Conservation (phyloP, 53 echinoderm and acorn worm species). For the Holothuria scabra region DNA sequence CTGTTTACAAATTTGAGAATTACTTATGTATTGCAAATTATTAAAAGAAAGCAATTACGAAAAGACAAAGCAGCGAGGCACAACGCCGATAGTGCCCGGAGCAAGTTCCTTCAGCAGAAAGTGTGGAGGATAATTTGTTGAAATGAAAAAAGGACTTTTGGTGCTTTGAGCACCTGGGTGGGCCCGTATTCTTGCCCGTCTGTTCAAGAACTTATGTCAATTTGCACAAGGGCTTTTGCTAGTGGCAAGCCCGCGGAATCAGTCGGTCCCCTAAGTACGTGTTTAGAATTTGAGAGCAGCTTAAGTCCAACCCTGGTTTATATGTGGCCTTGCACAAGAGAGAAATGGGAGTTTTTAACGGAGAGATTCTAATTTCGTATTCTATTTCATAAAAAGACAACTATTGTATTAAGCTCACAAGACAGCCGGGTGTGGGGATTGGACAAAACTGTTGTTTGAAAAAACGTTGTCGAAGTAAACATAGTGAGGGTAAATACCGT, state of each 20-base stretch:
- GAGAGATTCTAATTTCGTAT: conserved; percentile 30
- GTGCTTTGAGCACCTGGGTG: conserved; percentile 40
- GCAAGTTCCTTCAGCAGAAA: too few relatives aligned
- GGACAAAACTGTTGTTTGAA: conserved; percentile 26
- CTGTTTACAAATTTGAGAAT: too few relatives aligned
- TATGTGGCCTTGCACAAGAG: neutral
- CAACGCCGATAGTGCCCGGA: too few relatives aligned
- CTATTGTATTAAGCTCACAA: neutral
- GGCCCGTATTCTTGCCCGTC: conserved; percentile 24
- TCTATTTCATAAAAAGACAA: conserved; percentile 25
- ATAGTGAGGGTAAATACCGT: neutral
- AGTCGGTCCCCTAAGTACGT: conserved; percentile 31
- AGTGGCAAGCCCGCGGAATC: conserved; percentile 34
- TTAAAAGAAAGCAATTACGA: too few relatives aligned
- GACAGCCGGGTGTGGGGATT: neutral
- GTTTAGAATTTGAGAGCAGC: conserved; percentile 39
- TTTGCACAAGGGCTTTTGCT: conserved; percentile 40
- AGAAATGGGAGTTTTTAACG: conserved; percentile 8
- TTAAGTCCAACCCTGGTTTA: conserved; percentile 4
- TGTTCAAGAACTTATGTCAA: conserved; percentile 20
- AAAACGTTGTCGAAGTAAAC: conserved; percentile 32
- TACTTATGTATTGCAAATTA: too few relatives aligned
- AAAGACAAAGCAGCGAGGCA: too few relatives aligned
- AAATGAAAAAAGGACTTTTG: conserved; percentile 2
- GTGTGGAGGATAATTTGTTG: too few relatives aligned